Percentiles rank a stretch among this genome's conserved stretches.
These are phyloP conservation scores for Halesus radiatus DNA, from an alignment of 1,140 invertebrate genomes.

Conservation along the genomic window DNA sequence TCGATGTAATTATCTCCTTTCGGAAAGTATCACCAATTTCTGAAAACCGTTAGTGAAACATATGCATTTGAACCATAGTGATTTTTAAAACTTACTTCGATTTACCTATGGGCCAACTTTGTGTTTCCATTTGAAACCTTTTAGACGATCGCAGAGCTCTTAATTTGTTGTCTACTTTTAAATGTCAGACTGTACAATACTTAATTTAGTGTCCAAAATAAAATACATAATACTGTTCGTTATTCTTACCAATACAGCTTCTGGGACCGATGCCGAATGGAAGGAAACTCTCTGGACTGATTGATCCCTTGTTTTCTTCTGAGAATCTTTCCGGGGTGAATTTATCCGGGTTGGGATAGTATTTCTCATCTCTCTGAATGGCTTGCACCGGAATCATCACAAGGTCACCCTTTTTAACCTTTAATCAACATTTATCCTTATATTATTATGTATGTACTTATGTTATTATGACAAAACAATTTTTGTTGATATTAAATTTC, in stretches of 20 bases:
- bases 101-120: too few species aligned
- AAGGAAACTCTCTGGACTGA: conserved; percentile 59
- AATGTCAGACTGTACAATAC: too few species aligned
- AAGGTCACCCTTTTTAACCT: conserved; percentile 29
- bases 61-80: too few species aligned
- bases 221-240: background rate
- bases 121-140: too few species aligned
- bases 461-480: background rate
- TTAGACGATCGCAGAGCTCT: too few species aligned
- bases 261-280: conserved; percentile 67
- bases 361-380: conserved; percentile 68
- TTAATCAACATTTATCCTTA: conserved; percentile 30
- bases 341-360: conserved; percentile 59
- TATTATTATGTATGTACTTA: too few species aligned
- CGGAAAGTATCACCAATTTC: too few species aligned
- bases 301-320: background rate
- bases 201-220: background rate
- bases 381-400: conserved; percentile 56
- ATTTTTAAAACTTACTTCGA: too few species aligned
- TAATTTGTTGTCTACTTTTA: too few species aligned
- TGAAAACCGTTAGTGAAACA: too few species aligned
- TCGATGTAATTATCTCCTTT: too few species aligned
- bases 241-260: conserved; percentile 64
- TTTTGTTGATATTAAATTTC: background rate
- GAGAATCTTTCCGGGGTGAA: conserved; percentile 20